Base-by-base conservation (phyloP, 2,888 invertebrate species). In the Labia minor region DNA sequence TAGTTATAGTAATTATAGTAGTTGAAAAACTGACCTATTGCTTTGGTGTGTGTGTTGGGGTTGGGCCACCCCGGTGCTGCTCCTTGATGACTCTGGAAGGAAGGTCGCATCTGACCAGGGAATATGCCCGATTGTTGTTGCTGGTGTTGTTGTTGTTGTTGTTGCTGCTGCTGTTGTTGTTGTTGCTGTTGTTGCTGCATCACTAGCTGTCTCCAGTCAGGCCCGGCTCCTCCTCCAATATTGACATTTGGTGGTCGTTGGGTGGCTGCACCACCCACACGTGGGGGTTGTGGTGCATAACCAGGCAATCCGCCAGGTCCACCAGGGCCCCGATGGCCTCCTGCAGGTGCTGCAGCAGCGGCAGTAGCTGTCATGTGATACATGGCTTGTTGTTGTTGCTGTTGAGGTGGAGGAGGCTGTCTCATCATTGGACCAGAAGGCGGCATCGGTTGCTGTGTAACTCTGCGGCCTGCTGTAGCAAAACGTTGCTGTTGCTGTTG, bases 351-450 rank as follows among this genome's bases (percentile, higher is more conserved):
- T 64, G 64, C 21, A 19, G 64, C 14, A 20, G 64, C 62, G 19
- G 49, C 49, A 33, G 33, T 33, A 11, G 49, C n/a, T 16, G 49
- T 49, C 49, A 49, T 49, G 16, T 49, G 49, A 49, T 49, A 49
- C 49, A 49, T 49, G 14, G 49, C 49, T 75, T 78, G 77, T 75
- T 81, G 77, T 75, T 81, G 81, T 72, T 80, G 79, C 61, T 66
- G 67, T 63, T 67, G 69, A 11, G 49, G 49, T 8, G 33, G 33
- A n/a, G 49, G 49, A 76, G 84, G 85, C 1, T 85, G 83, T 70
- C 86, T 80, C 82, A 86, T 85, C 86, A 86, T 86, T 3, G 86
- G 86, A 70, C 85, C 85, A 63, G 86, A 86, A 16, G 87, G 86
- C 21, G 86, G 86, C 79, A 87, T 86, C 1, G 86, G 83, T 72